Base-by-base conservation (phyloP, 2,888 invertebrate genomes). In the Sepiola atlantica region DNA sequence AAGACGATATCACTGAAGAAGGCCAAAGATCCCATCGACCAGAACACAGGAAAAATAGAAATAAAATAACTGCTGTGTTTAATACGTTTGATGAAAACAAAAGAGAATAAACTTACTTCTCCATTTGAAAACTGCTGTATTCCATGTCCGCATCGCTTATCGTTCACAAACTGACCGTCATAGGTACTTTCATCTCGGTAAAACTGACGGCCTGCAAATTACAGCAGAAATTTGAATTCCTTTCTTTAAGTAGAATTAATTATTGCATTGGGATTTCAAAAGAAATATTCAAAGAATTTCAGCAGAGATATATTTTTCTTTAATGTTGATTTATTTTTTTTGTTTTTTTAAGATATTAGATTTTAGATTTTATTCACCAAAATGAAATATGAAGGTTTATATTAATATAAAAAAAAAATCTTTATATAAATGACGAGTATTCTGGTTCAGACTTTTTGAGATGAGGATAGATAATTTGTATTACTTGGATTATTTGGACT, bases 141-240 rank as follows among this genome's bases (percentile, higher is more conserved):
- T 1, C 97, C 97, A 32, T 96, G 94, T 14, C 97, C 97, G 95
- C 97, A 97, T 90, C 97, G 94, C 94, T 97, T 94, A 94, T 97
- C 97, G 94, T 96, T 95, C 10, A 95, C 93, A 96, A 97, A 97
- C 12, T 96, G 95, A n/a, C 97, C 97, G 1, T 96, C 95, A 95
- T 97, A 97, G 35, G 93, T 93, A 95, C 97, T 97, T 0, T 97
- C 96, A 95, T 97, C 97, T 91, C 96, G 95, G 97, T 97, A 97
- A 45, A 95, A 92, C 94, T 97, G 97, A 21, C 95, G 95, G 3
- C 97, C 97, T 97, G 95, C 1, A 95, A 95, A 92, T 93, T 77
- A 90, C 28, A 90, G 61, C 10, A 55, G 35, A 14, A 90, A 91
- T 32, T 57, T 77, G 14, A 55, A 28, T 54, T 54, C 55, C 6